Percentiles rank a stretch among this genome's conserved stretches.
Conservation (phyloP, 2,113 vertebrate genomes). For the Apaloderma vittatum region DNA sequence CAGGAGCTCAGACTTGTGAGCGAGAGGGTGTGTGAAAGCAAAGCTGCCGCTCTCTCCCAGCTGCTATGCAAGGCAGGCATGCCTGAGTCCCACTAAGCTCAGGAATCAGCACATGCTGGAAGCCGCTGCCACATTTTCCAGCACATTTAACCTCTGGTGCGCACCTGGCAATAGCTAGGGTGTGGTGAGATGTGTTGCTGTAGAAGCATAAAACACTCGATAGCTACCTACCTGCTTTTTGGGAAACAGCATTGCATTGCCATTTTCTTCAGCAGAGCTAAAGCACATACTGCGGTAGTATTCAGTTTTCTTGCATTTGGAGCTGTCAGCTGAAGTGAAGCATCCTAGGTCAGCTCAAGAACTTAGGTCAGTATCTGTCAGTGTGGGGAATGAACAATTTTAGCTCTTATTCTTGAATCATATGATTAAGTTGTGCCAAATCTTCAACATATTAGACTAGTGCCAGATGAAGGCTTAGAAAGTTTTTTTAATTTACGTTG, state of each 20-base stretch:
- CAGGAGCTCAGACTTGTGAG: constrained; percentile 21
- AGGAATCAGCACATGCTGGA: constrained; percentile 9
- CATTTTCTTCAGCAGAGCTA: background rate
- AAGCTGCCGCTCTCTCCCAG: constrained; percentile 3
- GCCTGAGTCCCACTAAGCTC: background rate
- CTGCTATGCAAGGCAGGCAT: background rate
- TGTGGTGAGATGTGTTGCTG: background rate
- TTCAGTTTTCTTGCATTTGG: background rate
- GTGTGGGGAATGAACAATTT: background rate
- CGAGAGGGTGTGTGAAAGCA: background rate
- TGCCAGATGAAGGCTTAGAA: constrained; percentile 28
- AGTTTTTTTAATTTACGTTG: background rate
- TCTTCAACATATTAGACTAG: background rate
- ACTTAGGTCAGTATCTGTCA: background rate
- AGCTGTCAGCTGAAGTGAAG: background rate
- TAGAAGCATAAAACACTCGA: background rate
- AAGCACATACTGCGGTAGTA: background rate
- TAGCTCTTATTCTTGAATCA: constrained; percentile 18
- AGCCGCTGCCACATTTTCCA: background rate
- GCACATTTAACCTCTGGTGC: constrained; percentile 7
- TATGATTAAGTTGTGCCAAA: constrained; percentile 6
- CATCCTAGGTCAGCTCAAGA: constrained; percentile 20
- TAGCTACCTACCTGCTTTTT: background rate
- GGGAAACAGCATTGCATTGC: background rate
- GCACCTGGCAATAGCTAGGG: background rate